Evolutionary conservation across 30 jellyfish, hydroid and myxozoan species (phyloP).

Genomic region (Mastigias papua): DNA sequence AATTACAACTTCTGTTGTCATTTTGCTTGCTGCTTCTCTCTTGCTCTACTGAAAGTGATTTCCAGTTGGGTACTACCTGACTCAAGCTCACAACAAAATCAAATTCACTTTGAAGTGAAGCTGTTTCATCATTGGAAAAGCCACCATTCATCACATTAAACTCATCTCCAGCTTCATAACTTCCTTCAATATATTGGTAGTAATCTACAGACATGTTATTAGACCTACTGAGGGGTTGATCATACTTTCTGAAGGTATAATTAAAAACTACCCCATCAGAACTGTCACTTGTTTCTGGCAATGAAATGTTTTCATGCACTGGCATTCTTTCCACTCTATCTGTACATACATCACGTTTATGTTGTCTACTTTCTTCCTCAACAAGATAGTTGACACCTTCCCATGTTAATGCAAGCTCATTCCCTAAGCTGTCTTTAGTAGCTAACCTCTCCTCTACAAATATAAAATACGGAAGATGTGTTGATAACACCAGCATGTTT

Average conservation of each 20-base stretch:
- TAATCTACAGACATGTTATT: neutral
- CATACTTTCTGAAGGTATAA: neutral
- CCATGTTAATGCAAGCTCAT: neutral
- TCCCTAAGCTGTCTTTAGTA: neutral
- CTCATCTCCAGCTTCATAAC: neutral
- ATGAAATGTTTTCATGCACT: neutral
- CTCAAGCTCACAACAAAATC: neutral
- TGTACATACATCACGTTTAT: neutral
- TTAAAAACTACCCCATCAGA: conserved; percentile 6
- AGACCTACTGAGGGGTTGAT: neutral
- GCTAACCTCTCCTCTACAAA: too few relatives aligned
- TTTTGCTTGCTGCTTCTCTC: neutral
- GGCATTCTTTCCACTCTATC: neutral
- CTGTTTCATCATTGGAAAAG: neutral
- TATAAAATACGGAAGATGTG: too few relatives aligned
- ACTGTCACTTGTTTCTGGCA: conserved; percentile 1
- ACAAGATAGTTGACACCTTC: neutral
- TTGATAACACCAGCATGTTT: neutral
- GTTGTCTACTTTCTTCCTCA: neutral
- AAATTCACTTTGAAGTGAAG: conserved; percentile 23
- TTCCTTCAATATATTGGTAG: neutral
- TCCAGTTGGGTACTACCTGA: neutral
- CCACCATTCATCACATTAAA: neutral
- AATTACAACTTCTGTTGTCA: neutral
- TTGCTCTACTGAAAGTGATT: neutral